A percentile compares a stretch with the other conserved stretches of the same genome.
Conservation (phyloP, 2,113 vertebrate genomes). For the Albula goreensis region DNA sequence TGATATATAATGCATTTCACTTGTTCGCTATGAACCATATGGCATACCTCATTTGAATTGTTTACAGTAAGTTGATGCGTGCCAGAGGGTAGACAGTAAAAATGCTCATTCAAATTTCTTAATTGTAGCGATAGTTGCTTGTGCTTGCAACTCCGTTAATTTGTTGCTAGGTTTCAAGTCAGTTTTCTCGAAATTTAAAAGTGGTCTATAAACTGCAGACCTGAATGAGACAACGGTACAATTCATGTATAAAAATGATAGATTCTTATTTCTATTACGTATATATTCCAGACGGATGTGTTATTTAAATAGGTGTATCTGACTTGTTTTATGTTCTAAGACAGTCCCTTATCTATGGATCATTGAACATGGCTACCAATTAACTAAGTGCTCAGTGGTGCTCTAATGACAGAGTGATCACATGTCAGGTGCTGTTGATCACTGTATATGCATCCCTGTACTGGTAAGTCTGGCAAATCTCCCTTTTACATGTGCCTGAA, state of each 20-base stretch:
- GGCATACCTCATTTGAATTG: background rate
- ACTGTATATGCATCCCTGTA: background rate
- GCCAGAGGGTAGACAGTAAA: background rate
- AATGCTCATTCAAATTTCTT: background rate
- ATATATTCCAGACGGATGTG: background rate
- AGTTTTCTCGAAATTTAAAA: background rate
- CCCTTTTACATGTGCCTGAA: background rate
- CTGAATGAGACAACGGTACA: background rate
- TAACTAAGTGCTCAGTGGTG: conserved; percentile 5
- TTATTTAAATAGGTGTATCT: background rate
- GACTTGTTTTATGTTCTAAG: background rate
- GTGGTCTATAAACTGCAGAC: background rate
- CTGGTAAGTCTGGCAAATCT: background rate
- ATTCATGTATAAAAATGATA: background rate
- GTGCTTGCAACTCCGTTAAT: background rate
- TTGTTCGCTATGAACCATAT: background rate
- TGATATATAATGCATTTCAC: background rate
- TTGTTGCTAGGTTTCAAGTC: background rate
- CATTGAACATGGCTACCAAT: conserved; percentile 15
- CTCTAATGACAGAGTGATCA: background rate
- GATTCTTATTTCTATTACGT: background rate
- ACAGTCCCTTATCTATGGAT: conserved; percentile 19
- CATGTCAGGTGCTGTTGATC: conserved; percentile 9
- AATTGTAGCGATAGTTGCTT: background rate
- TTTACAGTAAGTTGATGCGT: conserved; percentile 1